Evolutionary conservation across 2,113 vertebrate genomes (phyloP).

Genomic region (Cinclus mexicanus): DNA sequence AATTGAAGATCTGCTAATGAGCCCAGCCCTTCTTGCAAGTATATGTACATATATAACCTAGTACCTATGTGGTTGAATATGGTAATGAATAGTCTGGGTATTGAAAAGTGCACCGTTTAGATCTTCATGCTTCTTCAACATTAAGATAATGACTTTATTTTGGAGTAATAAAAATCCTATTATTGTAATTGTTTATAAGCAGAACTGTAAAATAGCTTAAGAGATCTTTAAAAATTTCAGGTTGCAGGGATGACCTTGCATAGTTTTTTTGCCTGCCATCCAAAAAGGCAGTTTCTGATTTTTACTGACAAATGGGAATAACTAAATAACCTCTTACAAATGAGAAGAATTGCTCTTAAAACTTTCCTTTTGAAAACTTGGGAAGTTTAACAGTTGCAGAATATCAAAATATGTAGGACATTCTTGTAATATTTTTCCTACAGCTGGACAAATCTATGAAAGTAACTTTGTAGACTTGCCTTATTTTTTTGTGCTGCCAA

Average conservation of each 20-base stretch:
- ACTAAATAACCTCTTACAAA: neutral
- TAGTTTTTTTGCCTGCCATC: neutral
- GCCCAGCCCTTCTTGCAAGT: neutral
- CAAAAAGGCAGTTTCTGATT: neutral
- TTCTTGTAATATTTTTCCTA: neutral
- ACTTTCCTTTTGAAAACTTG: neutral
- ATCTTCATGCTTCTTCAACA: neutral
- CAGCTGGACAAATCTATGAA: neutral
- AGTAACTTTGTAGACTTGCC: neutral
- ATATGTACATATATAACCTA: neutral
- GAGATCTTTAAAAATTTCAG: neutral
- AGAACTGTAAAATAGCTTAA: neutral
- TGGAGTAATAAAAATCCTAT: neutral
- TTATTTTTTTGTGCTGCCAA: neutral
- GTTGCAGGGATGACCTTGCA: neutral
- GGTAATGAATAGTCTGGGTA: neutral
- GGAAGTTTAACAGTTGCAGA: neutral
- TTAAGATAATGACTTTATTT: neutral
- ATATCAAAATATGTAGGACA: constrained; percentile 13
- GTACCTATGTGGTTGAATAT: neutral
- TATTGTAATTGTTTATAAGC: neutral
- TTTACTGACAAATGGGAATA: neutral
- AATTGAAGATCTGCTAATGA: neutral
- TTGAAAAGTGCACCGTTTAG: neutral
- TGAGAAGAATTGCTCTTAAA: constrained; percentile 2